Base-by-base conservation (phyloP, 2,797 vertebrate genomes). In the Hylomyscus alleni region DNA sequence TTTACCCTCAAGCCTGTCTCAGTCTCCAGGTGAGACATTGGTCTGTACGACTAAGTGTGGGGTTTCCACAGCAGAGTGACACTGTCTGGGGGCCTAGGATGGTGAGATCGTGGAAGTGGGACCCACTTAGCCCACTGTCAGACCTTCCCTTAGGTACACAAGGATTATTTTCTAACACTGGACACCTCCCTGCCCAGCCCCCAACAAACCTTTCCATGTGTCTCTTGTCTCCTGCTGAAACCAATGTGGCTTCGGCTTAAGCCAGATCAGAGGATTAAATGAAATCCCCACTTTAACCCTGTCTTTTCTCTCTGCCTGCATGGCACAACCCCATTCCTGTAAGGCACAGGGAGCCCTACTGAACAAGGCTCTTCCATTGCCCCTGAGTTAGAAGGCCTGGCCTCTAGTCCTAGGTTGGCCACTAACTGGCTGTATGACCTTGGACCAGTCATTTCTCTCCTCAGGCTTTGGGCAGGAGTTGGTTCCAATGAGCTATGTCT, bases 261-360 rank as follows among this genome's bases (percentile, higher is more conserved):
- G 86, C 96, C 94, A 92, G 94, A 93, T 94, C 93, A 93, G 69
- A 81, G 94, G 97, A 98, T 98, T 98, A 97, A 80, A 83, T 85
- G 29, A 95, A 97, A 94, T 94, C 94, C 86, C 67, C 62, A 75
- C 29, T 9, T 97, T 96, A 97, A 97, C 90, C 96, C 97, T 90
- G 1, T 95, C 81, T 54, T 54, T 65, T 82, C 82, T 88, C 82
- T 47, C 31, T 44, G 54, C 86, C 26, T 90, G 56, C 6, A 12
- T 54, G 62, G 65, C n/a, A 40, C 58, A 12, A 29, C 8, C 37
- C 15, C 37, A 47, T 29, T 44, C 56, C 54, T 83, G 37, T 83
- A 62, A 44, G 58, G 56, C 58, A 8, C 58, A 44, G 60, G 40
- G 15, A 52, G n/a, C 6, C 20, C 62, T 58, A 22, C 44, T 54